Conservation (phyloP, 2,797 vertebrate species). For the Nyctalus aviator region DNA sequence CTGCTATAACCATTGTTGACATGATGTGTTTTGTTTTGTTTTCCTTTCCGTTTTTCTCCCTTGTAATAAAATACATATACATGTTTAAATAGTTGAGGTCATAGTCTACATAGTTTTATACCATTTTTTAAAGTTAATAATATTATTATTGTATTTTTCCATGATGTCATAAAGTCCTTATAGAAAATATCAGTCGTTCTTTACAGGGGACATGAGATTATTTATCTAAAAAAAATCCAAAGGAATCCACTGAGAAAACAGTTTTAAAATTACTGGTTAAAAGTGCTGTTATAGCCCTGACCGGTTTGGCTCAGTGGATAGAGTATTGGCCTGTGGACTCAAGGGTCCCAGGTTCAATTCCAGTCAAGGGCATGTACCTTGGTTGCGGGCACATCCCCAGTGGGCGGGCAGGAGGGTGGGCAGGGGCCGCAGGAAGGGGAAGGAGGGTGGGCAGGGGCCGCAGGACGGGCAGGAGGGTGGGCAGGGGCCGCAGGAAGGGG, state of each 20-base stretch:
- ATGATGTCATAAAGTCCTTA: not conserved
- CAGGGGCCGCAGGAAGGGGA: too few species aligned
- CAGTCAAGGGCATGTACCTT: too few species aligned
- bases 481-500: not conserved
- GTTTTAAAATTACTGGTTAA: constrained; percentile 45
- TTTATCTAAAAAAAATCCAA: not conserved
- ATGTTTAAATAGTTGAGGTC: constrained; percentile 47
- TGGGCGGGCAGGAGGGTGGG: too few species aligned
- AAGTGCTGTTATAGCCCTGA: not conserved
- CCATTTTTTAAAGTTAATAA: constrained; percentile 4
- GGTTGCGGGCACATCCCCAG: too few species aligned
- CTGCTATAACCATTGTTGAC: not conserved
- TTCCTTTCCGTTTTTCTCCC: not conserved
- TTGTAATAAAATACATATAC: constrained; percentile 21
- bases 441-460: too few species aligned
- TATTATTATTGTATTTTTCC: not conserved
- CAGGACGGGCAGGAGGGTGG: too few species aligned
- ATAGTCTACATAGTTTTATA: not conserved
- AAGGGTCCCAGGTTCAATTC: too few species aligned
- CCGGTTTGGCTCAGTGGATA: too few species aligned
- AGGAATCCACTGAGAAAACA: not conserved
- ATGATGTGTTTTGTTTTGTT: constrained; percentile 32
- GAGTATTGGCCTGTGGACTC: too few species aligned
- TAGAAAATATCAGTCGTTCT: not conserved
- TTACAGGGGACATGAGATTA: not conserved